Base-by-base conservation (phyloP, 1,140 invertebrate species). In the Bombus superbus region DNA sequence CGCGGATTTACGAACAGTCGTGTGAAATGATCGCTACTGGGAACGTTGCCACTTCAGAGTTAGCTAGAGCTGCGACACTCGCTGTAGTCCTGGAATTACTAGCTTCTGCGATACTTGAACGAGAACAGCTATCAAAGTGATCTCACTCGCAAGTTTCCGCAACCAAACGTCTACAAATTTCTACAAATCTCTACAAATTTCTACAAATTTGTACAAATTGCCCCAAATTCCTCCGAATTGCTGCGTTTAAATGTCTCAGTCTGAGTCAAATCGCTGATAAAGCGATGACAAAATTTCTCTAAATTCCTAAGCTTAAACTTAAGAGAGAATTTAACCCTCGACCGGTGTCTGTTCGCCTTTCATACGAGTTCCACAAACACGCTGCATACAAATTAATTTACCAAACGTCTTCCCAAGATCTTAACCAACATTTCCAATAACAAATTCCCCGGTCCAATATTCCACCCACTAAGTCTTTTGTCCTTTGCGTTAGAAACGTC, bases 21-120 rank as follows among this genome's bases (percentile, higher is more conserved):
- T 80, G 87, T 62, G 87, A 89, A 89, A 88, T 86, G 62, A 82
- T 79, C 22, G 88, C 86, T 88, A 86, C 74, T 73, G 82, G 62
- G 22, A 82, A 75, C 44, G 38, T 59, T 32, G 42, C 66, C 28
- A 38, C 62, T 38, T 38, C 64, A 35, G 42, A 32, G 3, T 38
- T 35, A 10, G 44, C 28, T 32, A 13, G 25, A 28, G 25, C 25
- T 5, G 13, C 22, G 38, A 6, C 4, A n/a, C 18, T 53, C 15
- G 32, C 32, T 53, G 18, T 53, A 53, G 47, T 53, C 22, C 47
- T 53, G 8, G 18, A 53, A 22, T 53, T 22, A 22, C 28, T n/a
- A 28, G 11, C 59, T 62, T 62, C 59, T 13, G 59, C 4, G 11
- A 62, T 62, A n/a, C 59, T 53, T 53, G 47, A 6, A 53, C 8